Percentiles rank a stretch among this genome's conserved stretches.
These are phyloP conservation scores for Xiphophorus maculatus DNA, from an alignment of 2,113 vertebrate genomes.

Conservation along the genomic window DNA sequence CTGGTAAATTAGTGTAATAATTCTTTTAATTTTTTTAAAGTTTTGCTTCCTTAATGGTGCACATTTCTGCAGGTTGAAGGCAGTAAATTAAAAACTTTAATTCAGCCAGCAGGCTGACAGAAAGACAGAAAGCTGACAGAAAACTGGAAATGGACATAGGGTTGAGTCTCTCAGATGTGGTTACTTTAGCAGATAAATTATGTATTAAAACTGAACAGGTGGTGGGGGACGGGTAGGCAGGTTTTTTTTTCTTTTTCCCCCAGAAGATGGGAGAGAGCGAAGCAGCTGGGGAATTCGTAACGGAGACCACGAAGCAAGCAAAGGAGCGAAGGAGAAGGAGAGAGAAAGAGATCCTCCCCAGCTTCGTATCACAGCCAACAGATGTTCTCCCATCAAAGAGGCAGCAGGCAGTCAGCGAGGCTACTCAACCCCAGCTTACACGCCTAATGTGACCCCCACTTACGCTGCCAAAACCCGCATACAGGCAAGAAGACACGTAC, in stretches of 20 bases:
- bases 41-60: neutral
- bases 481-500: constrained; percentile 15
- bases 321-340: constrained; percentile 38
- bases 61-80: constrained; percentile 1
- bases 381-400: constrained; percentile 76
- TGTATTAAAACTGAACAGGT: constrained; percentile 81
- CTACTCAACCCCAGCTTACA: constrained; percentile 70
- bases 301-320: constrained; percentile 38
- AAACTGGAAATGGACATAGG: constrained; percentile 14
- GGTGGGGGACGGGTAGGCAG: constrained; percentile 65
- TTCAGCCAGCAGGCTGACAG: neutral
- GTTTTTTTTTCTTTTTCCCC: constrained; percentile 31
- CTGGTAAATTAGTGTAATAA: neutral
- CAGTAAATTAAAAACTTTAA: neutral
- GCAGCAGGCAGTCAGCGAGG: constrained; percentile 55
- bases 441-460: constrained; percentile 59
- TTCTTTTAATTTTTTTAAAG: neutral
- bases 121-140: constrained; percentile 8
- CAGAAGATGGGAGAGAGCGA: constrained; percentile 44
- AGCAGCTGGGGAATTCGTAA: constrained; percentile 72
- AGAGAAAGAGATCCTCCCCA: constrained; percentile 57
- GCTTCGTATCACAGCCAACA: constrained; percentile 78
- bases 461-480: constrained; percentile 18
- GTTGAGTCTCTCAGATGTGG: constrained; percentile 64
- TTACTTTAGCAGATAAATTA: constrained; percentile 79